A percentile compares a stretch with the other conserved stretches of the same genome.
phyloP scores from a whole-genome alignment of 2,888 invertebrate species.

The Mamestra brassicae region DNA sequence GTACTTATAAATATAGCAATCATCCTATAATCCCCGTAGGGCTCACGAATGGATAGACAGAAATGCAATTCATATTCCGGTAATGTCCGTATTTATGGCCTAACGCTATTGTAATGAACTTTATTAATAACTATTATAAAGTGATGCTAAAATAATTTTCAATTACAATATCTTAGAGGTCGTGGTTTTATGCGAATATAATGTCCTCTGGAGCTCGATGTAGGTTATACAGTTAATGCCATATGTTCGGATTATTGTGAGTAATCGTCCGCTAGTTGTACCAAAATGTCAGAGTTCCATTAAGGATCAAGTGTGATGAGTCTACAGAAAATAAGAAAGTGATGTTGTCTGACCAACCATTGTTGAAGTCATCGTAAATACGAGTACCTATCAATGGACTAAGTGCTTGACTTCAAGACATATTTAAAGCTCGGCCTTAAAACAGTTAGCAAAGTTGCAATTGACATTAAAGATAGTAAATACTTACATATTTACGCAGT shows the following conservation, averaged over 20 bases:
- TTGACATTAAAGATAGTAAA: too few species aligned
- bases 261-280: slow-evolving; percentile 42
- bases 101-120: slow-evolving; percentile 29
- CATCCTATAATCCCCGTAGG: slow-evolving; percentile 8
- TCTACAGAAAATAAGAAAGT: slow-evolving; percentile 13
- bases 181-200: slow-evolving; percentile 53
- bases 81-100: slow-evolving; percentile 42
- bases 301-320: slow-evolving; percentile 25
- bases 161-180: slow-evolving; percentile 55
- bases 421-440: too few species aligned
- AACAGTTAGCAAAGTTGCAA: too few species aligned
- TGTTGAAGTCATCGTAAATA: slow-evolving; percentile 13
- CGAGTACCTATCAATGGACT: background rate
- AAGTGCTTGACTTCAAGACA: too few species aligned
- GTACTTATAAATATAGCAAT: slow-evolving; percentile 25
- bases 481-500: too few species aligned
- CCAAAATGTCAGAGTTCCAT: slow-evolving; percentile 53
- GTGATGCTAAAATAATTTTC: slow-evolving; percentile 49
- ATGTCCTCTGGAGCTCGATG: slow-evolving; percentile 51
- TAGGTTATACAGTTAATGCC: slow-evolving; percentile 58
- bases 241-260: slow-evolving; percentile 48
- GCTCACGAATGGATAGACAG: background rate
- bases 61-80: slow-evolving; percentile 27
- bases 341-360: slow-evolving; percentile 2
- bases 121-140: slow-evolving; percentile 41